A percentile compares a stretch with the other conserved stretches of the same genome.
phyloP scores from a whole-genome alignment of 2,888 invertebrate species.

The Mactromeris polynyma region DNA sequence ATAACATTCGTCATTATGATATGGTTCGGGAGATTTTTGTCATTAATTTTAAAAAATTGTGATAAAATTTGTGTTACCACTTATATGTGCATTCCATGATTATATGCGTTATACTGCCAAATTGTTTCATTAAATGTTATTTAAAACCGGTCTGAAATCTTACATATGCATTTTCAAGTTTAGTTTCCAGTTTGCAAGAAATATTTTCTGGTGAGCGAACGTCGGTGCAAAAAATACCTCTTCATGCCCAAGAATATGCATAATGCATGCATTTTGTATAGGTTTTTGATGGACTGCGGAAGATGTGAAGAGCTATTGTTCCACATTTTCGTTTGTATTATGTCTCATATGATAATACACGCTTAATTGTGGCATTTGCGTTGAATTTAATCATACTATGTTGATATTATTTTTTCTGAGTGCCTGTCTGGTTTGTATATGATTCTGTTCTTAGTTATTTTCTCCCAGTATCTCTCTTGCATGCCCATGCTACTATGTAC shows the following conservation, averaged over 20 bases:
- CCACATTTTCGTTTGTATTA: background rate
- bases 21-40: background rate
- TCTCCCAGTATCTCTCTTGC: background rate
- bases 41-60: background rate
- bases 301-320: background rate
- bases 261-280: background rate
- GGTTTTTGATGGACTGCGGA: background rate
- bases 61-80: background rate
- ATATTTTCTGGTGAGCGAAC: background rate
- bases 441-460: background rate
- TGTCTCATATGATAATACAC: background rate
- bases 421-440: background rate
- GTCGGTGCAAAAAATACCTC: background rate
- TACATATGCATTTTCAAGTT: background rate
- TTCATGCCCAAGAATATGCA: background rate
- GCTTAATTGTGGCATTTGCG: background rate
- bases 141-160: background rate
- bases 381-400: background rate
- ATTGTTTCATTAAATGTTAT: background rate
- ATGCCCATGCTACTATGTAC: background rate
- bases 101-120: background rate
- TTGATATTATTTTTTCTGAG: background rate
- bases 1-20: background rate
- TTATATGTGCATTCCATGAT: background rate
- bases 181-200: background rate